Percentiles rank a stretch among this genome's conserved stretches.
Conservation (phyloP, 2,797 vertebrate species). For the Myotis vivesi region DNA sequence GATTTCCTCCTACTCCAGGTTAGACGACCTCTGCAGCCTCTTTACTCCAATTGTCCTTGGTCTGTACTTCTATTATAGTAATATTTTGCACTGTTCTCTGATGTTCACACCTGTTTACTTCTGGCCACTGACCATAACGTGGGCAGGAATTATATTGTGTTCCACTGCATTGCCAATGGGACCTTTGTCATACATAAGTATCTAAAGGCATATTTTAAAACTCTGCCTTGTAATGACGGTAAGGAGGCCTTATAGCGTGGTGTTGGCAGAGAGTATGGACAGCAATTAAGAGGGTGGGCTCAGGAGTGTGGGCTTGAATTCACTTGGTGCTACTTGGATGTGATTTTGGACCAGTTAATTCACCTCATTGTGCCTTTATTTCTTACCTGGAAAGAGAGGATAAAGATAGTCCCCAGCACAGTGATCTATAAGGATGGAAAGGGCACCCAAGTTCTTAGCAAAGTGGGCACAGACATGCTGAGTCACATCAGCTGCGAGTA, state of each 20-base stretch:
- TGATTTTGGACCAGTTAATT: background rate
- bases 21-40: background rate
- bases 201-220: slow-evolving; percentile 9
- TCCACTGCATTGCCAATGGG: background rate
- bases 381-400: background rate
- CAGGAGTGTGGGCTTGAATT: background rate
- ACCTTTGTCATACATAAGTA: background rate
- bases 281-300: background rate
- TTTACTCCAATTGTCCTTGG: background rate
- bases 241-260: background rate
- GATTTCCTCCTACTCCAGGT: background rate
- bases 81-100: background rate
- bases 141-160: background rate
- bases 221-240: background rate
- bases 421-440: background rate
- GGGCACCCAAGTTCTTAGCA: background rate
- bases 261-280: background rate
- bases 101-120: background rate
- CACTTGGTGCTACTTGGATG: background rate
- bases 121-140: background rate
- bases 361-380: background rate
- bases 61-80: background rate
- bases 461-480: background rate
- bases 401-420: background rate
- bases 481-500: too few relatives aligned